These are phyloP conservation scores for Cotesia congregata DNA, from an alignment of 2,888 invertebrate genomes.

Conservation along the genomic window DNA sequence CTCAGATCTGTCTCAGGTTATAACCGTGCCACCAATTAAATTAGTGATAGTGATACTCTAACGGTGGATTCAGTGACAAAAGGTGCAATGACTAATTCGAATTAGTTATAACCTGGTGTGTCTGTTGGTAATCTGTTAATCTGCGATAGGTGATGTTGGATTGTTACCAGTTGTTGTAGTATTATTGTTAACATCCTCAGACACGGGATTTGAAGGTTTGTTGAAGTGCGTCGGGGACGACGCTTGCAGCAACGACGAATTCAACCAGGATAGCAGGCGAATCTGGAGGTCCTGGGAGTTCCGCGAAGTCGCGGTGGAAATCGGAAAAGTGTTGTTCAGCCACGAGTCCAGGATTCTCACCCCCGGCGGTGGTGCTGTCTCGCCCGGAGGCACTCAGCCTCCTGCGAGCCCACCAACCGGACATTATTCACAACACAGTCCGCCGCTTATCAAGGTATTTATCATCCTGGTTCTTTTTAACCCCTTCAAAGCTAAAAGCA, in stretches of 20 bases:
- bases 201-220: conserved; percentile 30
- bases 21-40: not conserved
- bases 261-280: conserved; percentile 6
- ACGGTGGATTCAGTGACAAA: not conserved
- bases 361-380: conserved; percentile 67
- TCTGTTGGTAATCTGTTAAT: not conserved
- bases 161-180: conserved; percentile 1
- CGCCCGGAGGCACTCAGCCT: conserved; percentile 68
- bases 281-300: conserved; percentile 53
- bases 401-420: conserved; percentile 66
- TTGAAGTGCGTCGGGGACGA: conserved; percentile 21
- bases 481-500: too few relatives aligned
- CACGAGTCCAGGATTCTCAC: conserved; percentile 70
- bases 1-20: too few relatives aligned
- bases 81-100: not conserved
- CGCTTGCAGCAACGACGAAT: conserved; percentile 20
- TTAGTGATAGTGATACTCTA: not conserved
- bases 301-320: conserved; percentile 62
- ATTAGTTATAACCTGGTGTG: not conserved
- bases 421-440: conserved; percentile 63
- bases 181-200: not conserved
- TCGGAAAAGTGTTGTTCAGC: conserved; percentile 68
- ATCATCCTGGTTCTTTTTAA: not conserved
- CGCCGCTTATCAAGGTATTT: conserved; percentile 65
- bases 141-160: not conserved